These are phyloP conservation scores for Dynastes maya DNA, from an alignment of 2,888 invertebrate species.

Conservation along the genomic window DNA sequence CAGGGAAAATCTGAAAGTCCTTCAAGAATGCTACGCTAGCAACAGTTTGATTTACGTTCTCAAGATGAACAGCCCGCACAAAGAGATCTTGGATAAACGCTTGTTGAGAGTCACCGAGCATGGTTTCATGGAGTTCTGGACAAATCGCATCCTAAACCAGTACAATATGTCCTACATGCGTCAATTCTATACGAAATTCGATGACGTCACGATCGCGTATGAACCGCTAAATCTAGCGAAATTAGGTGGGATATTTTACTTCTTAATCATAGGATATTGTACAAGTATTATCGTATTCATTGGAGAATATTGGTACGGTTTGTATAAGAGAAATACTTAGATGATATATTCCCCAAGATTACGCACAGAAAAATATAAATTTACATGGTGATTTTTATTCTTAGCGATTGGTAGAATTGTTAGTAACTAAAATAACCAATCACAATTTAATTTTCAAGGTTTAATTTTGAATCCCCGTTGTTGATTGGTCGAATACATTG, in stretches of 20 bases:
- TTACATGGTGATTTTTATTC: too few species aligned
- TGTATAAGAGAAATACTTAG: background rate
- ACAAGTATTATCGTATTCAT: background rate
- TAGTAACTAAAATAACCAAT: too few species aligned
- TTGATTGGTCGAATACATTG: too few species aligned
- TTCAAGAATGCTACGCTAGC: slow-evolving; percentile 56
- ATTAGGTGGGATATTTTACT: slow-evolving; percentile 17
- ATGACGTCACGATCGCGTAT: background rate
- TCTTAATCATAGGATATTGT: background rate
- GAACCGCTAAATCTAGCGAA: background rate
- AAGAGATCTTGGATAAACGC: slow-evolving; percentile 52
- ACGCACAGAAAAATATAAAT: too few species aligned
- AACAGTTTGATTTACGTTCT: slow-evolving; percentile 57
- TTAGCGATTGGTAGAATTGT: too few species aligned
- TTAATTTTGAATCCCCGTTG: too few species aligned
- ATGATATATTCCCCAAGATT: too few species aligned
- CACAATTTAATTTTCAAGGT: too few species aligned
- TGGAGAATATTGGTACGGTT: background rate
- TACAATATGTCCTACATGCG: slow-evolving; percentile 18
- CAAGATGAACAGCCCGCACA: slow-evolving; percentile 58
- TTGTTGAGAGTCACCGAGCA: slow-evolving; percentile 55
- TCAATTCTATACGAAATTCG: slow-evolving; percentile 1
- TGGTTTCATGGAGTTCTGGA: slow-evolving; percentile 56
- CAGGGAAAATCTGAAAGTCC: slow-evolving; percentile 53
- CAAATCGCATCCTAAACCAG: slow-evolving; percentile 9